These are phyloP conservation scores for Ictidomys tridecemlineatus DNA, from an alignment of 2,113 vertebrate genomes.

Conservation along the genomic window DNA sequence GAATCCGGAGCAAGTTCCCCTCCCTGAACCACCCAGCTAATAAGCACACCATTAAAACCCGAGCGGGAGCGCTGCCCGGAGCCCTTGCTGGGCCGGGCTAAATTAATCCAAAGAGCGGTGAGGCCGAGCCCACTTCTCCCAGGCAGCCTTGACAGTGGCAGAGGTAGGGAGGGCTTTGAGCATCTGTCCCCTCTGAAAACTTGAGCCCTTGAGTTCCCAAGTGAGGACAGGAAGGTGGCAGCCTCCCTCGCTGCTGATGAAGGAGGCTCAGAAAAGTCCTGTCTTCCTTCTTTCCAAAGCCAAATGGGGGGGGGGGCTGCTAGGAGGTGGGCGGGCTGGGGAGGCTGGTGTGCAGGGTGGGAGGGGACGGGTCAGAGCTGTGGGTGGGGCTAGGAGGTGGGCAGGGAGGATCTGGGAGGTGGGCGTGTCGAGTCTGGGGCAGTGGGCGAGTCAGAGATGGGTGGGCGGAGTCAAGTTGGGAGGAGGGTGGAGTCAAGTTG, in stretches of 20 bases:
- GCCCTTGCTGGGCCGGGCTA: conserved; percentile 83
- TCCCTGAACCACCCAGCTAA: neutral
- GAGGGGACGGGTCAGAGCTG: neutral
- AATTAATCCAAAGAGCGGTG: conserved; percentile 80
- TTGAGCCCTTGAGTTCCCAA: conserved; percentile 65
- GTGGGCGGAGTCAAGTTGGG: too few relatives aligned
- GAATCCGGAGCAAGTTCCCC: neutral
- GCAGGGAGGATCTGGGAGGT: neutral
- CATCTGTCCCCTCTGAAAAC: conserved; percentile 83
- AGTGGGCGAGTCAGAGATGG: too few relatives aligned
- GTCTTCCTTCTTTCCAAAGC: neutral
- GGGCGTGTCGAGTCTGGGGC: too few relatives aligned
- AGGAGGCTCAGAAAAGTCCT: neutral
- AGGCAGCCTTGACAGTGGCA: conserved; percentile 48
- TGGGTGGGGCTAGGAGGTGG: neutral
- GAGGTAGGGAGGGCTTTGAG: conserved; percentile 79
- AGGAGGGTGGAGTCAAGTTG: too few relatives aligned
- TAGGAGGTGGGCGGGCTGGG: neutral
- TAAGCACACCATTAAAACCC: neutral
- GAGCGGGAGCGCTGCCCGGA: neutral
- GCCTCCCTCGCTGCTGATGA: neutral
- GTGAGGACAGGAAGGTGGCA: conserved; percentile 30
- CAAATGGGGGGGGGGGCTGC: neutral
- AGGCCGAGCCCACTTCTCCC: conserved; percentile 75
- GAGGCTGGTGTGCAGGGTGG: neutral